Base-by-base conservation (phyloP, 1,140 invertebrate species). In the Leptoteleia sp. region DNA sequence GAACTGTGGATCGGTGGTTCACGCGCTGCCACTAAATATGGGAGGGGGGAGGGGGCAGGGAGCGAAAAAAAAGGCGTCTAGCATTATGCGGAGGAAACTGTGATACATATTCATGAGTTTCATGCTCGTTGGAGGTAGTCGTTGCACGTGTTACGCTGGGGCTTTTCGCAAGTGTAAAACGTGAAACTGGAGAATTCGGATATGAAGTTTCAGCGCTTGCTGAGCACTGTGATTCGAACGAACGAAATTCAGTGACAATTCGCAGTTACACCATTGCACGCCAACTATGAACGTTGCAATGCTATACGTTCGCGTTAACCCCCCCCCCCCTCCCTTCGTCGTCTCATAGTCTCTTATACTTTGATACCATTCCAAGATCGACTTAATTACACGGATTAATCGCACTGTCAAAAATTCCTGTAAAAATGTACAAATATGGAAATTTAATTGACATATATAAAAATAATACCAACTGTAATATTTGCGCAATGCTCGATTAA, bases 61-160 rank as follows among this genome's bases (percentile, higher is more conserved):
- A n/a, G n/a, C n/a, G n/a, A n/a, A n/a, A n/a, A 64, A 57, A 73
- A 64, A 64, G 64, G 38, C 68, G 45, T 29, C 27, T 45, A 48
- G 38, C 42, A 57, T 68, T 76, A 59, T 67, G 55, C 62, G 52
- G 15, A 19, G 25, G 50, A 48, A 78, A 79, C 42, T 52, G 15
- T 59, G 33, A 82, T 83, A 71, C 77, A 83, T 84, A 83, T 83
- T 65, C 80, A 83, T 78, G 75, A 82, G 72, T 29, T 75, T 45
- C 22, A 62, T 54, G 68, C 48, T 72, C 15, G 19, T 57, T 19
- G 29, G 42, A n/a, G 45, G 7, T 16, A 9, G 27, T 35, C 48
- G 43, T 35, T 75, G 72, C 68, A 82, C 70, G 67, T 79, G 81
- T 83, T 78, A 64, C 52, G 64, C 13, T 27, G 50, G 47, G 52